Percentiles rank a stretch among this genome's conserved stretches.
Conservation (phyloP, 2,797 vertebrate genomes). For the Acropternis orthonyx region DNA sequence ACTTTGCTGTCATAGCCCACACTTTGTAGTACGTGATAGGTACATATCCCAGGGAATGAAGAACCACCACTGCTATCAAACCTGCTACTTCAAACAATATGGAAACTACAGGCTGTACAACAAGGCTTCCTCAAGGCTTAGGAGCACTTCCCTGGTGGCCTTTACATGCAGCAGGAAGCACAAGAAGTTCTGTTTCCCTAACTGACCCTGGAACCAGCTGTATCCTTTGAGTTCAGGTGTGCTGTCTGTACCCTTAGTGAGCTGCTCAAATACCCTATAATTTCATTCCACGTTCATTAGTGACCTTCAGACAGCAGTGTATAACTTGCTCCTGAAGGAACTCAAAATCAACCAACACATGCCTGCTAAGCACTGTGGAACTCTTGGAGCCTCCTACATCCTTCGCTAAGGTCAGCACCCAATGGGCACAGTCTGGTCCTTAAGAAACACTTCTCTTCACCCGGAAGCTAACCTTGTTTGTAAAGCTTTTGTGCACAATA, state of each 20-base stretch:
- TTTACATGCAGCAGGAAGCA: neutral
- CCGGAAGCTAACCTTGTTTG: neutral
- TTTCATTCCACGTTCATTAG: neutral
- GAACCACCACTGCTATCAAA: neutral
- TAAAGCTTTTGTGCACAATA: neutral
- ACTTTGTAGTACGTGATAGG: neutral
- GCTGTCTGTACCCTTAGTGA: neutral
- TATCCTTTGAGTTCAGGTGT: neutral
- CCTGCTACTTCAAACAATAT: neutral
- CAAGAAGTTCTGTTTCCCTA: neutral
- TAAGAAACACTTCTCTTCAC: neutral
- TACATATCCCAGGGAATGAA: neutral
- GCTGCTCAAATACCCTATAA: neutral
- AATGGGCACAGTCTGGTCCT: neutral
- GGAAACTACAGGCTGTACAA: neutral
- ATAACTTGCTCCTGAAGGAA: neutral
- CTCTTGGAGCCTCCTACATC: neutral
- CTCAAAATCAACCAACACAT: accelerated
- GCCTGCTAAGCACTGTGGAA: neutral
- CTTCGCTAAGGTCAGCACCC: neutral
- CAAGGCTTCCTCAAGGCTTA: neutral
- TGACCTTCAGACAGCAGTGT: neutral
- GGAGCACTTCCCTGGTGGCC: neutral
- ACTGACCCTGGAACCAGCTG: neutral
- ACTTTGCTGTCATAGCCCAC: neutral